phyloP scores from a whole-genome alignment of 1,140 invertebrate genomes.

The Caerostris darwini region DNA sequence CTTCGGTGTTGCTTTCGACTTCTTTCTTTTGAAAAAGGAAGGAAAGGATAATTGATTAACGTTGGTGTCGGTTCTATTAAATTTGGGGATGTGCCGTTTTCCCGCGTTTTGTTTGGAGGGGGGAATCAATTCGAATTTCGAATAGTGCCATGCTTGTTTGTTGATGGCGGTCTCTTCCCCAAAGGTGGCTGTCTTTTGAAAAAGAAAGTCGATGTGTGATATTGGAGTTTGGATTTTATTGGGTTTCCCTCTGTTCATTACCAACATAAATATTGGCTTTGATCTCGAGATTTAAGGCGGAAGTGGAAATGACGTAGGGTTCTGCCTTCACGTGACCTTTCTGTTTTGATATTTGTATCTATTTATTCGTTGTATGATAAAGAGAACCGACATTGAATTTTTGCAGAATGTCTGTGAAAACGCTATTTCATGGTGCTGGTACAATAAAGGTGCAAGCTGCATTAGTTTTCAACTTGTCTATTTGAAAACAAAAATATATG shows the following conservation, averaged over 20 bases:
- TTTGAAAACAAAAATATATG: no score
- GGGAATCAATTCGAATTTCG: neutral
- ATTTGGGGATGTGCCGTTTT: conserved; percentile 45
- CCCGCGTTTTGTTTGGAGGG: no score
- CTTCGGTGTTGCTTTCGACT: conserved; percentile 19
- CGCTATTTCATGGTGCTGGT: no score
- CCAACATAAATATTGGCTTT: conserved; percentile 34
- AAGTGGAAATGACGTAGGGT: neutral
- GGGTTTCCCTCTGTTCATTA: neutral
- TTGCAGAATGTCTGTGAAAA: no score
- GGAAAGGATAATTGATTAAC: conserved; percentile 50
- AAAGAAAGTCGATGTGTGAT: neutral
- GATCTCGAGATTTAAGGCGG: neutral
- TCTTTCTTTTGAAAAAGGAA: conserved; percentile 47
- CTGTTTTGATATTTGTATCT: no score
- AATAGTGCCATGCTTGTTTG: neutral
- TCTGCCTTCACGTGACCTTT: neutral
- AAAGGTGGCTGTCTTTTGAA: neutral
- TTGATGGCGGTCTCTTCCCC: neutral
- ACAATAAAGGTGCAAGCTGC: no score
- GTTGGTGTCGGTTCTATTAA: conserved; percentile 55
- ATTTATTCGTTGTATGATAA: no score
- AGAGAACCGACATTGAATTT: no score
- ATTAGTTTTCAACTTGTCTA: no score
- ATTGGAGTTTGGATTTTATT: conserved; percentile 34